Evolutionary conservation across 2,797 vertebrate species (phyloP), one percentile per base, ranked within the genome.

Genomic region (Artibeus lituratus): DNA sequence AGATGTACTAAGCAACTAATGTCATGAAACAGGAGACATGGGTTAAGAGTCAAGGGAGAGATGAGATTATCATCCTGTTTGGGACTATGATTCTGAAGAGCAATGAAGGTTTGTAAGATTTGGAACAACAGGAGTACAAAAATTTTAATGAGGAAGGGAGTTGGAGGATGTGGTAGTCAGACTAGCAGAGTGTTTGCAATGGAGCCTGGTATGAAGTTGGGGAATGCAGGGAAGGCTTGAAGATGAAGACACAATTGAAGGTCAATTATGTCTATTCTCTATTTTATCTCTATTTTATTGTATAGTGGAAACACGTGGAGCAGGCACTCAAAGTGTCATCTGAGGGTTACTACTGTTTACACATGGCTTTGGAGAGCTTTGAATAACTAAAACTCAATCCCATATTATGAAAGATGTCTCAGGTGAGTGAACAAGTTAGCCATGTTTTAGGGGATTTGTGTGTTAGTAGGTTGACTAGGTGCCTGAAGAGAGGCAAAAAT

Each of bases 341-440:
- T 35, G 19, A 32, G 9, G 32, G 19, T 32, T 12, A 12, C 10
- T 12, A 12, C 10, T 7, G 10, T 62, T 21, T 44, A 37, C 10
- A 19, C 10, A 22, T 22, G 3, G 7, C 22, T 18, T 82, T 26
- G 57, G 80, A 44, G 26, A 18, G 9, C 39, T 57, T 18, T 24
- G 10, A 44, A 62, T 12, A 32, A 29, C 16, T 3, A 82, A n/a
- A 22, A 21, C 1, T 44, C 39, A 44, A 29, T 18, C 4, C 18
- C 4, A 12, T 12, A 21, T 19, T 5, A 18, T 2, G 21, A 51
- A 18, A 51, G 0, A 0, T n/a, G 5, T 32, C 47, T 22, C 49
- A 16, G 4, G 15, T 49, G 44, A 32, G 3, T 19, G 9, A 42
- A 29, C 24, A 59, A 0, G 1, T 29, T 7, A 42, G 29, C 7